Conservation (phyloP, 2,113 vertebrate species). For the Osmerus eperlanus region DNA sequence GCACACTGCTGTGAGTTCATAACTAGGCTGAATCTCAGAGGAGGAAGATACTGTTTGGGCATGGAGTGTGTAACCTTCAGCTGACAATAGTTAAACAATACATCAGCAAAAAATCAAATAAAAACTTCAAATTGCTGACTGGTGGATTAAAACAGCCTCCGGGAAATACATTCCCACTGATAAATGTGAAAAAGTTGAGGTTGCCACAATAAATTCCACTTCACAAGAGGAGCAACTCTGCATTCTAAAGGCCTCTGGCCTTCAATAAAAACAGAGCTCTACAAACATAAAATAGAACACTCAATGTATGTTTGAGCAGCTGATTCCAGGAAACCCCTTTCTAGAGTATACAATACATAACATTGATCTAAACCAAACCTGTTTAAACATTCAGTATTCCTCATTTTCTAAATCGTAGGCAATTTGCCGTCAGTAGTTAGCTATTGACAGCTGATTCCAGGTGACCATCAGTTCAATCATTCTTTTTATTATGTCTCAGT, state of each 20-base stretch:
- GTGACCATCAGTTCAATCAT: neutral
- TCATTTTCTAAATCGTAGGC: conserved; percentile 11
- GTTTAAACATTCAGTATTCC: conserved; percentile 1
- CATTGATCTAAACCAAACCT: conserved; percentile 15
- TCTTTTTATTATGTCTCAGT: neutral
- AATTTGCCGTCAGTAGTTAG: neutral
- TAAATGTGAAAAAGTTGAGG: conserved; percentile 17
- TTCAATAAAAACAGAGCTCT: conserved; percentile 10
- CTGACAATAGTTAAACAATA: conserved; percentile 23
- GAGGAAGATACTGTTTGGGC: neutral
- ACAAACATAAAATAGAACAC: conserved; percentile 23
- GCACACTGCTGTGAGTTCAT: neutral
- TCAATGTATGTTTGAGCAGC: conserved; percentile 13
- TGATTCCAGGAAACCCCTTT: conserved; percentile 14
- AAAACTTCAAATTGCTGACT: conserved; percentile 32
- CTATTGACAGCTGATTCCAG: neutral
- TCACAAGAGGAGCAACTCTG: conserved; percentile 17
- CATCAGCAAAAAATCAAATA: conserved; percentile 20
- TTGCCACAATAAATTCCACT: conserved; percentile 23
- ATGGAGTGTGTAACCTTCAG: conserved; percentile 13
- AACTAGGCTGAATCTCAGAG: neutral
- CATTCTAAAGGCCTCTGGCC: conserved; percentile 11
- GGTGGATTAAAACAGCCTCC: conserved; percentile 11
- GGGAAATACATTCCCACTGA: conserved; percentile 15
- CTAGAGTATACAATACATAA: neutral